Evolutionary conservation across 2,888 invertebrate genomes (phyloP).

Genomic region (Ceriagrion tenellum): DNA sequence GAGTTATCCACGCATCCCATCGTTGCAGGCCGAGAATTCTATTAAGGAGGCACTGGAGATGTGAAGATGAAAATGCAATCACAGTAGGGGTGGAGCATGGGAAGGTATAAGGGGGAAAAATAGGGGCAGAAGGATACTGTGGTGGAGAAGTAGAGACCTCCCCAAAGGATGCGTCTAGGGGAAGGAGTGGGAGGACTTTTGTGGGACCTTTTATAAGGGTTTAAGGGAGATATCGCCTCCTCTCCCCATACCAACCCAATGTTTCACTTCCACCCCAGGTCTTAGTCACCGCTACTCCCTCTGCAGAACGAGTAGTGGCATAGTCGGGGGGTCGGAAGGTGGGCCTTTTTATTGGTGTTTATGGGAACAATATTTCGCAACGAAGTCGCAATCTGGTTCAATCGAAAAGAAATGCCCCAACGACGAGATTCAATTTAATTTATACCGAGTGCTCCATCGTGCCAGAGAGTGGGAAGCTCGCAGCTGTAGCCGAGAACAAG

Average conservation of each 20-base stretch:
- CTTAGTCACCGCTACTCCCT: background rate
- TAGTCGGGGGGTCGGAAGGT: background rate
- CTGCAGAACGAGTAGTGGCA: background rate
- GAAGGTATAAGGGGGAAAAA: background rate
- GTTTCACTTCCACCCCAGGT: background rate
- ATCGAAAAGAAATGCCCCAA: conserved; percentile 21
- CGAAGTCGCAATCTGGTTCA: background rate
- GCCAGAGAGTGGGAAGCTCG: background rate
- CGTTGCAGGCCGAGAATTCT: background rate
- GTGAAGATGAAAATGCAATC: conserved; percentile 22
- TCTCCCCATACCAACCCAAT: background rate
- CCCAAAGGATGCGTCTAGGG: background rate
- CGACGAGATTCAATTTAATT: conserved; percentile 10
- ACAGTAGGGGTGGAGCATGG: background rate
- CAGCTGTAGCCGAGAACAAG: background rate
- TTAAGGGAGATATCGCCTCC: background rate
- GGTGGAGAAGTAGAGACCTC: background rate
- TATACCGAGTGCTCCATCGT: background rate
- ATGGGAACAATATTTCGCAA: conserved; percentile 39
- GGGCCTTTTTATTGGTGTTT: conserved; percentile 15
- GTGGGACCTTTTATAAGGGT: background rate
- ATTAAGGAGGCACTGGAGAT: background rate
- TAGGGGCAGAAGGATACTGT: background rate
- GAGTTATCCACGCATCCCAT: background rate
- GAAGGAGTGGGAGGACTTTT: background rate